Base-by-base conservation (phyloP, 2,888 invertebrate species). In the Laspeyria flexula region DNA sequence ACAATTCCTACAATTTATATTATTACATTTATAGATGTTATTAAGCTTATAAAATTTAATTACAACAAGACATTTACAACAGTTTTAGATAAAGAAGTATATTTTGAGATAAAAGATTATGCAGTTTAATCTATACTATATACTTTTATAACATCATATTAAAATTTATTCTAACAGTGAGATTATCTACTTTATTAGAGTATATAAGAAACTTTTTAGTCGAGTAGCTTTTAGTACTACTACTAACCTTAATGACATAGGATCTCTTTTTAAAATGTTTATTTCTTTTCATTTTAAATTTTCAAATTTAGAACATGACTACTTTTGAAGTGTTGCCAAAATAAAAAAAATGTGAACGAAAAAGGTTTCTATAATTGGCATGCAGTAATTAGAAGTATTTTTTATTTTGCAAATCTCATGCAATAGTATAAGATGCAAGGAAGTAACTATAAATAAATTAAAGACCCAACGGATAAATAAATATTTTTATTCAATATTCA, bases 401-500 rank as follows among this genome's bases (percentile, higher is more conserved):
- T n/a, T 3, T 31, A 13, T 31, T 31, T 15, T 7, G 1, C 7
- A 7, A 38, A 10, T 41, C 13, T 53, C 65, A 57, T 64, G 60
- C 60, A 61, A 60, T 37, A 47, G 18, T 25, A 35, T 13, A 11
- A n/a, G 73, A 67, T 81, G 78, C 75, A 60, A 77, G 75, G 77
- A 64, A 7, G 38, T 67, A 72, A 55, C 39, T 21, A 60, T 68
- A 56, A 69, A 70, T 55, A 83, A 87, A 84, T 80, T 75, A 84
- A 87, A 88, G 73, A 81, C 83, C 75, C 77, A 77, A 65, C 74
- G 65, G 66, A 73, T 73, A 78, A 81, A 81, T 84, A 79, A 85
- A 88, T 80, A 84, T 69, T 81, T 88, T 90, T 86, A 88, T 89
- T 86, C 48, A 78, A 71, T 75, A 71, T 71, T 69, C 65, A 78